Percentiles rank a stretch among this genome's conserved stretches.
Conservation (phyloP, 2,888 invertebrate genomes). For the Eupithecia insigniata region DNA sequence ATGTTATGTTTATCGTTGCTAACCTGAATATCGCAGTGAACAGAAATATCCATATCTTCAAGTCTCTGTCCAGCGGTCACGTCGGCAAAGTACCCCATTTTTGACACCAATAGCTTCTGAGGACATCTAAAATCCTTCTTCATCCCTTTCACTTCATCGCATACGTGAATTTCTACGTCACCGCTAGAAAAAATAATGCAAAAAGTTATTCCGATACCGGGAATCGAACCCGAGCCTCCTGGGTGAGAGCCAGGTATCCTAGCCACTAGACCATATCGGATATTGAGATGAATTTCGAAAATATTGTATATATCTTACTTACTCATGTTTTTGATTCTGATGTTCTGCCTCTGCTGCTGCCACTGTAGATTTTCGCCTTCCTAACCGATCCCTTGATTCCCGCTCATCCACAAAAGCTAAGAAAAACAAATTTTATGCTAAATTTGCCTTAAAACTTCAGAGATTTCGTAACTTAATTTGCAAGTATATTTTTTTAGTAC, state of each 20-base stretch:
- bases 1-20: neutral
- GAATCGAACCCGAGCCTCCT: slow-evolving; percentile 86
- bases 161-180: slow-evolving; percentile 97
- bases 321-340: slow-evolving; percentile 78
- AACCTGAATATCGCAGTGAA: slow-evolving; percentile 97
- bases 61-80: slow-evolving; percentile 92
- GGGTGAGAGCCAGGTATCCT: slow-evolving; percentile 89
- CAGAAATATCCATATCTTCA: slow-evolving; percentile 97
- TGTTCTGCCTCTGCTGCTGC: slow-evolving; percentile 67
- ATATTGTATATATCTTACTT: slow-evolving; percentile 46
- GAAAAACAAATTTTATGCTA: slow-evolving; percentile 27
- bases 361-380: slow-evolving; percentile 78
- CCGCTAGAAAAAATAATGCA: slow-evolving; percentile 74
- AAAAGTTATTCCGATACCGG: slow-evolving; percentile 81
- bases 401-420: slow-evolving; percentile 76
- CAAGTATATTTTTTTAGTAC: slow-evolving; percentile 26
- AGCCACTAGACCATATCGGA: slow-evolving; percentile 87
- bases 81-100: slow-evolving; percentile 98
- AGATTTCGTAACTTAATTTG: neutral
- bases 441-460: neutral
- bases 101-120: slow-evolving; percentile 92
- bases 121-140: slow-evolving; percentile 96
- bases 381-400: slow-evolving; percentile 76
- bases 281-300: neutral
- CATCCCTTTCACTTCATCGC: slow-evolving; percentile 95